These are phyloP conservation scores for Eucera pruinosa DNA, from an alignment of 2,888 invertebrate species.

Conservation along the genomic window DNA sequence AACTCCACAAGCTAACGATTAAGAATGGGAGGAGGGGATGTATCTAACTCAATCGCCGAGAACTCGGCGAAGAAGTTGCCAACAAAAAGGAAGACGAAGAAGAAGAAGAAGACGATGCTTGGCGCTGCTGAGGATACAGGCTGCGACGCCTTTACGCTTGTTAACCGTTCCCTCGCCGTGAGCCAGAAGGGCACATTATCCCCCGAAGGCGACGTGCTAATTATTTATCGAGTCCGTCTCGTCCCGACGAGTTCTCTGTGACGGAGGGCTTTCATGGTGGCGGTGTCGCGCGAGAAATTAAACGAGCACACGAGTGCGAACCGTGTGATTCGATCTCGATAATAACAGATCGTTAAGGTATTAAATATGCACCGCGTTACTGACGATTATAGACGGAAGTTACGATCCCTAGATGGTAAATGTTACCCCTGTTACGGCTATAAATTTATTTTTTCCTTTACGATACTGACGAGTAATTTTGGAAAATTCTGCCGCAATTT, in stretches of 20 bases:
- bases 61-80: conserved; percentile 64
- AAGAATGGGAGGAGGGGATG: conserved; percentile 41
- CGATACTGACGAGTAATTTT: not conserved
- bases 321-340: conserved; percentile 62
- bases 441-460: not conserved
- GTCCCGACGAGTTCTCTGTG: conserved; percentile 50
- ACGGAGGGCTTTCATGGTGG: conserved; percentile 48
- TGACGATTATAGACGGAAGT: conserved; percentile 12
- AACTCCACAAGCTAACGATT: conserved; percentile 61
- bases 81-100: conserved; percentile 44
- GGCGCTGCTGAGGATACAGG: conserved; percentile 26
- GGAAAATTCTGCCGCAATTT: not conserved
- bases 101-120: too few species aligned
- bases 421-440: not conserved
- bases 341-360: conserved; percentile 51
- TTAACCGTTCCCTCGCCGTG: conserved; percentile 58
- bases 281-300: conserved; percentile 52
- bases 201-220: conserved; percentile 54
- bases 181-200: conserved; percentile 53
- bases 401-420: conserved; percentile 13
- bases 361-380: conserved; percentile 43
- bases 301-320: conserved; percentile 39
- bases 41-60: conserved; percentile 70
- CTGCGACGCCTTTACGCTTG: conserved; percentile 67
- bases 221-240: conserved; percentile 69